Percentiles rank a stretch among this genome's conserved stretches.
Conservation (phyloP, 2,888 invertebrate species). For the Nymphalis polychloros region DNA sequence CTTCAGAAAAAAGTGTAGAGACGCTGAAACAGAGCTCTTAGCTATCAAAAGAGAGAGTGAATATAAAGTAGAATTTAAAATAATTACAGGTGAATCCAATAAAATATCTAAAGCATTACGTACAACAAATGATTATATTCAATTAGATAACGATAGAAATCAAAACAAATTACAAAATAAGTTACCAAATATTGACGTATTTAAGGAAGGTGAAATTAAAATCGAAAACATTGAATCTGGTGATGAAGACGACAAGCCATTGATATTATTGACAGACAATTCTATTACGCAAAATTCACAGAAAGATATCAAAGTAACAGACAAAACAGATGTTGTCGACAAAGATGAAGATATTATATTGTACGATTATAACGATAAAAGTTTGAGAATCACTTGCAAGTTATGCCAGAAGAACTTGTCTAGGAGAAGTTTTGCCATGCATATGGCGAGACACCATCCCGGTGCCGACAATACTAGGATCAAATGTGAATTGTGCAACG, state of each 20-base stretch:
- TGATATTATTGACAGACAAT: background rate
- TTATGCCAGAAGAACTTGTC: slow-evolving; percentile 58
- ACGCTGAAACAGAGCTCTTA: slow-evolving; percentile 45
- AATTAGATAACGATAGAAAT: background rate
- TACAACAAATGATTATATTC: background rate
- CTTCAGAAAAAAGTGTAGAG: slow-evolving; percentile 53
- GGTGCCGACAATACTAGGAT: slow-evolving; percentile 51
- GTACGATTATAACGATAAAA: background rate
- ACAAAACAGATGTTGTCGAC: too few species aligned
- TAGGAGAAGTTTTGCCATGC: slow-evolving; percentile 51
- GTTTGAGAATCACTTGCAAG: slow-evolving; percentile 49
- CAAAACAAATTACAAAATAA: background rate
- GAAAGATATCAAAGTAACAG: too few species aligned
- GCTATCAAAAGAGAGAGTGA: slow-evolving; percentile 7
- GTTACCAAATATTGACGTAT: background rate
- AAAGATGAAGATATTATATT: background rate
- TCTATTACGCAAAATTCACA: too few species aligned
- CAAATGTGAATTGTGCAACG: slow-evolving; percentile 60
- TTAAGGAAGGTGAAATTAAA: background rate
- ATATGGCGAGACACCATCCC: slow-evolving; percentile 54
- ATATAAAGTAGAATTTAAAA: slow-evolving; percentile 6
- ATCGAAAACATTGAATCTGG: background rate
- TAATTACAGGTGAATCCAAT: too few species aligned
- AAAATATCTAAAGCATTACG: background rate
- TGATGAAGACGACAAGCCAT: background rate